A percentile compares a stretch with the other conserved stretches of the same genome.
Evolutionary conservation across 2,888 invertebrate genomes (phyloP).

Genomic region (Noctua comes): DNA sequence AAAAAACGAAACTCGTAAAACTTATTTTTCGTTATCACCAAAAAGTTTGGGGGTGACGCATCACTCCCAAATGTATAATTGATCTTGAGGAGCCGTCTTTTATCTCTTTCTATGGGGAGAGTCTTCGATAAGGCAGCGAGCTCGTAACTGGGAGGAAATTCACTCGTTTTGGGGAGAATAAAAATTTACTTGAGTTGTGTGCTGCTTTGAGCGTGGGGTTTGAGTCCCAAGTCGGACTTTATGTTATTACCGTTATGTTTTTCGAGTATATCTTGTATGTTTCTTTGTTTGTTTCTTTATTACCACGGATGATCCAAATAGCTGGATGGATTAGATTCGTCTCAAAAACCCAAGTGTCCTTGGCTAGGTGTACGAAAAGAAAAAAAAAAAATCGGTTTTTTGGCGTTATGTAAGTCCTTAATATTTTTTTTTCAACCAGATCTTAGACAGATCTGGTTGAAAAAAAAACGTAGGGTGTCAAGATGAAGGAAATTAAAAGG

Average conservation of each 20-base stretch:
- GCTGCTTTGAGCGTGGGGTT: neutral
- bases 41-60: constrained; percentile 59
- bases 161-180: neutral
- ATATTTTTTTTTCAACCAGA: no score
- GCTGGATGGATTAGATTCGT: no score
- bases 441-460: no score
- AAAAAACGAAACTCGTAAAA: constrained; percentile 43
- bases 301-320: no score
- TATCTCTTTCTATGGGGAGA: constrained; percentile 42
- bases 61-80: constrained; percentile 70
- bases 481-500: no score
- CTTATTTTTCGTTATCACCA: constrained; percentile 62
- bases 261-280: no score
- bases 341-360: no score
- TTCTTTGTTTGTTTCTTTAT: no score
- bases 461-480: no score
- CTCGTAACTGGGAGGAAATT: constrained; percentile 2
- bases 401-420: neutral
- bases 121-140: constrained; percentile 18
- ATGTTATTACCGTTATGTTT: no score
- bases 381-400: neutral
- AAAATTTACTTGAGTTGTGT: constrained; percentile 8
- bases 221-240: neutral
- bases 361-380: no score
- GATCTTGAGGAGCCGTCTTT: constrained; percentile 60